Percentiles rank a stretch among this genome's conserved stretches.
These are phyloP conservation scores for Anadara kagoshimensis DNA, from an alignment of 1,140 invertebrate genomes.

Conservation along the genomic window DNA sequence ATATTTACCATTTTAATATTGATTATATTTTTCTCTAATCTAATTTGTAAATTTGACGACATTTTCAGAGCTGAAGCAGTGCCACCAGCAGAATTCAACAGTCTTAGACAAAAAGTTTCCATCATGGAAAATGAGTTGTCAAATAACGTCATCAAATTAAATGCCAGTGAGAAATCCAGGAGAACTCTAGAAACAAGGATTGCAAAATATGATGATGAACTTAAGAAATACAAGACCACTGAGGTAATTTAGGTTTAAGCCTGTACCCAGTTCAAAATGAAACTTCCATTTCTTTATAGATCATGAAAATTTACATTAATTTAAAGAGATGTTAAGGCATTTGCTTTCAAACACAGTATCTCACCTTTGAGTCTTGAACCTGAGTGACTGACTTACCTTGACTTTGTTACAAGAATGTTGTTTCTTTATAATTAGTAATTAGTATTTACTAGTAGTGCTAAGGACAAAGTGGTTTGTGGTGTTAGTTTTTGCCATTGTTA, in stretches of 20 bases:
- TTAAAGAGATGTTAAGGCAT: background rate
- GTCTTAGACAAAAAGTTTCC: constrained; percentile 62
- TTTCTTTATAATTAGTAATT: too few species aligned
- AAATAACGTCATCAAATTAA: constrained; percentile 58
- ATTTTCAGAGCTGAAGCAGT: constrained; percentile 51
- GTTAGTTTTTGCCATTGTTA: too few species aligned
- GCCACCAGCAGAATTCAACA: constrained; percentile 55
- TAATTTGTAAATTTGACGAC: too few species aligned
- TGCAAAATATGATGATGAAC: constrained; percentile 57
- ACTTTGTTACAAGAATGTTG: too few species aligned
- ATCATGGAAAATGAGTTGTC: constrained; percentile 67
- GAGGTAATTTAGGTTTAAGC: constrained; percentile 14
- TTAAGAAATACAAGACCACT: constrained; percentile 47
- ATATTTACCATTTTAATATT: too few species aligned
- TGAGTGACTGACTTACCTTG: too few species aligned
- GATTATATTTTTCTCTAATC: too few species aligned
- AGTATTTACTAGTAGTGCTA: too few species aligned
- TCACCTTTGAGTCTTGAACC: too few species aligned
- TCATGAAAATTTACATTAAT: background rate
- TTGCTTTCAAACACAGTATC: too few species aligned
- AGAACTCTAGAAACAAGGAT: constrained; percentile 55
- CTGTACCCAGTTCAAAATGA: background rate
- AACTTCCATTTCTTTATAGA: background rate
- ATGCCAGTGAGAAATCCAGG: constrained; percentile 59
- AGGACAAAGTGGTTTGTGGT: too few species aligned